A percentile compares a stretch with the other conserved stretches of the same genome.
Conservation (phyloP, 2,797 vertebrate species). For the Alectoris magna region DNA sequence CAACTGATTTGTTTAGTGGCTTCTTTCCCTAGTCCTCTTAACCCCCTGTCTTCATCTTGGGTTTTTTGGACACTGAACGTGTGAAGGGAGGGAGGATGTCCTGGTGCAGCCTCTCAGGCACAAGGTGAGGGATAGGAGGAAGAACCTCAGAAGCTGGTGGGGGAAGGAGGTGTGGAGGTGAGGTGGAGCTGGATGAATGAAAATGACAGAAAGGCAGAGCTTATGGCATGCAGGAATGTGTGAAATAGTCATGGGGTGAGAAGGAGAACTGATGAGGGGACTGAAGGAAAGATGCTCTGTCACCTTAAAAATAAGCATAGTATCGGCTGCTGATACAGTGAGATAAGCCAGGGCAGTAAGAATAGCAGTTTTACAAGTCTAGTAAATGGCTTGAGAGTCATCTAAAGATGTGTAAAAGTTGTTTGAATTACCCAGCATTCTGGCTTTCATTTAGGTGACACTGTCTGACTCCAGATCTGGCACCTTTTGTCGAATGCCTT, state of each 20-base stretch:
- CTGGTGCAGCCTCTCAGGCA: not conserved
- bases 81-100: not conserved
- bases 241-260: not conserved
- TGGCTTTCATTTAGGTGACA: not conserved
- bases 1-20: not conserved
- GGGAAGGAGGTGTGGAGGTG: not conserved
- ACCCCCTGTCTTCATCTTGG: not conserved
- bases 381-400: not conserved
- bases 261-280: not conserved
- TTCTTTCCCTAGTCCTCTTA: not conserved
- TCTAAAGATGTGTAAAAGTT: not conserved
- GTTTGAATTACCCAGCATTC: not conserved
- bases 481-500: not conserved
- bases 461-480: not conserved
- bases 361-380: not conserved
- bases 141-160: not conserved
- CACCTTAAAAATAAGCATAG: not conserved
- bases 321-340: not conserved
- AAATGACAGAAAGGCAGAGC: not conserved
- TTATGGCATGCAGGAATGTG: accelerated
- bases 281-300: not conserved
- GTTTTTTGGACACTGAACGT: not conserved
- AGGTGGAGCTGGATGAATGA: not conserved
- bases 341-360: not conserved
- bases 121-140: not conserved